Conservation (phyloP, 2,888 invertebrate species). For the Alentia gelatinosa region DNA sequence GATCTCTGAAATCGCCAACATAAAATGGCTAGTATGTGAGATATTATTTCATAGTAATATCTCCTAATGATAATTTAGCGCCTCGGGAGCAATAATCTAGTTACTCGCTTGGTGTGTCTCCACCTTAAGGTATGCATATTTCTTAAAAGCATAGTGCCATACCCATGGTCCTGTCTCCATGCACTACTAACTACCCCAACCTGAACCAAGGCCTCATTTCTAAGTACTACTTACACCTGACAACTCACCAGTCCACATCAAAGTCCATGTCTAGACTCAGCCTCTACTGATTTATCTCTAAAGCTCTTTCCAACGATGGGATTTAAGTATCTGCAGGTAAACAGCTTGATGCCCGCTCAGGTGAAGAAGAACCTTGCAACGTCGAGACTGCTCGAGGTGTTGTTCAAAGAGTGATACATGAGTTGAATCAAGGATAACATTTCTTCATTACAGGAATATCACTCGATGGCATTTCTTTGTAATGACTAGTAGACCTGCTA, state of each 20-base stretch:
- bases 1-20: too few relatives aligned
- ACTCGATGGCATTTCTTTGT: too few relatives aligned
- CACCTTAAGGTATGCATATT: background rate
- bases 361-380: background rate
- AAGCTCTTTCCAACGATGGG: background rate
- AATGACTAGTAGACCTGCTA: too few relatives aligned
- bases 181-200: background rate
- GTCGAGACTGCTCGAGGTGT: background rate
- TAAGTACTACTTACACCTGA: background rate
- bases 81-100: background rate
- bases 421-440: too few relatives aligned
- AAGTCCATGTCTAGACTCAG: background rate
- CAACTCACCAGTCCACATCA: background rate
- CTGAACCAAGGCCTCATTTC: background rate
- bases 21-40: background rate
- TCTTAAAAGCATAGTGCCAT: background rate
- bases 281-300: background rate
- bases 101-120: background rate
- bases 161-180: background rate
- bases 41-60: background rate
- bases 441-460: too few relatives aligned
- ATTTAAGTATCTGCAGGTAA: background rate
- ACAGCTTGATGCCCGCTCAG: background rate
- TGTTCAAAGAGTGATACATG: too few relatives aligned
- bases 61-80: background rate